phyloP scores from a whole-genome alignment of 1,140 invertebrate species.

The Lasaia peninsularis region DNA sequence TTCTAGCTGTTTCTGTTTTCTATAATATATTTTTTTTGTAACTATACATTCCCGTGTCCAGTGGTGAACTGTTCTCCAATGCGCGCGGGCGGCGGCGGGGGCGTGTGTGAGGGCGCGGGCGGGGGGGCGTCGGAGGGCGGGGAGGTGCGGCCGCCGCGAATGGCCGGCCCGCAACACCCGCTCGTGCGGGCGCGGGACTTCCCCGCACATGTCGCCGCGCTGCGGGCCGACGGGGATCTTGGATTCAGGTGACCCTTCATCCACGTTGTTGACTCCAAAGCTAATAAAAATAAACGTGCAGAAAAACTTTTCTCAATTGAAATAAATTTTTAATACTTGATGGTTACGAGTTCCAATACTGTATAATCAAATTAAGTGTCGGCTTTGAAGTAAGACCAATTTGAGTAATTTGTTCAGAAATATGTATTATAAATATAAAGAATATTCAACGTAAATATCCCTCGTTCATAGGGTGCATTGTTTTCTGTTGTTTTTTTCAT shows the following conservation, averaged over 20 bases:
- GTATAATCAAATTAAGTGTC: too few species aligned
- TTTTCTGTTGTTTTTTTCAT: too few species aligned
- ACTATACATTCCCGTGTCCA: slow-evolving; percentile 18
- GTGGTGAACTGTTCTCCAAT: slow-evolving; percentile 39
- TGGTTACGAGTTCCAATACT: too few species aligned
- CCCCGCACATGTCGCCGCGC: slow-evolving; percentile 86
- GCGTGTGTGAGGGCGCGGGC: slow-evolving; percentile 31
- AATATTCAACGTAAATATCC: too few species aligned
- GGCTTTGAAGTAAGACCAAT: too few species aligned
- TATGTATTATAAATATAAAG: too few species aligned
- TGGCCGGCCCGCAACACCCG: slow-evolving; percentile 81
- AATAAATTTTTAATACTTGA: too few species aligned
- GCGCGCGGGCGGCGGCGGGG: slow-evolving; percentile 23
- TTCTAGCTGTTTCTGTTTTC: too few species aligned
- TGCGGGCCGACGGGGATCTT: slow-evolving; percentile 82
- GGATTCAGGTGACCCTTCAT: slow-evolving; percentile 42
- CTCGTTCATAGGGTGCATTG: too few species aligned
- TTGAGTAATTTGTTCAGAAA: too few species aligned
- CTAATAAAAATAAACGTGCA: background rate
- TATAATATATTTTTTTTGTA: background rate
- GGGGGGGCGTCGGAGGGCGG: slow-evolving; percentile 47
- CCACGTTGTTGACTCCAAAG: background rate
- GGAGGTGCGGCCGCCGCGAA: slow-evolving; percentile 74
- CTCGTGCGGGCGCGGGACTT: slow-evolving; percentile 87
- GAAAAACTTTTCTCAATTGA: too few species aligned